Evolutionary conservation across 2,797 vertebrate genomes (phyloP).

Genomic region (Morelia viridis): DNA sequence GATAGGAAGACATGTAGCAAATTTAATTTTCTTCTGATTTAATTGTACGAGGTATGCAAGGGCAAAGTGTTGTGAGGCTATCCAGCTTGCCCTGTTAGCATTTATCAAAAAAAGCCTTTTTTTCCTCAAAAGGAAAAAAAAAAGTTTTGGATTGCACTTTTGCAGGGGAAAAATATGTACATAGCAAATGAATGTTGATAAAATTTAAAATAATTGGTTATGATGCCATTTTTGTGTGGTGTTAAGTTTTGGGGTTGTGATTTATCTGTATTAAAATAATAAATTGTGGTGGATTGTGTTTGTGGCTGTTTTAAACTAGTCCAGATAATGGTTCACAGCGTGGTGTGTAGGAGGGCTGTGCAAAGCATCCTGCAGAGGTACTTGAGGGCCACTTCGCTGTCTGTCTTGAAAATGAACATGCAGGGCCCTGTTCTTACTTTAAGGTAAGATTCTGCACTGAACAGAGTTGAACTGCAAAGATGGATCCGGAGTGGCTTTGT

Average conservation of each 20-base stretch:
- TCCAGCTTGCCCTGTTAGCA: slow-evolving; percentile 52
- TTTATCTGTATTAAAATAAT: slow-evolving; percentile 79
- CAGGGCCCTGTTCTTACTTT: not conserved
- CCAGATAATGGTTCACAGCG: not conserved
- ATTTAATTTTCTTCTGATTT: slow-evolving; percentile 52
- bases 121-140: slow-evolving; percentile 26
- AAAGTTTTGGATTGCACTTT: slow-evolving; percentile 76
- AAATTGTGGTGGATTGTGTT: slow-evolving; percentile 69
- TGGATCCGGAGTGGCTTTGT: not conserved
- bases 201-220: slow-evolving; percentile 73
- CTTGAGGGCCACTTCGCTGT: not conserved
- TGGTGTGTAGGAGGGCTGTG: not conserved
- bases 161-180: slow-evolving; percentile 74
- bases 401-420: not conserved
- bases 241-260: slow-evolving; percentile 78
- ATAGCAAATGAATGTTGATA: slow-evolving; percentile 77
- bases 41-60: slow-evolving; percentile 60
- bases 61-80: slow-evolving; percentile 56
- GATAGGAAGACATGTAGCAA: slow-evolving; percentile 51
- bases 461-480: not conserved
- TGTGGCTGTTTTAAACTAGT: slow-evolving; percentile 49
- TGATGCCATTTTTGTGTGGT: slow-evolving; percentile 71
- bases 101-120: slow-evolving; percentile 66
- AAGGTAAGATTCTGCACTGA: not conserved
- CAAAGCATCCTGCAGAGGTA: not conserved